These are phyloP conservation scores for Lophochroa leadbeateri DNA, from an alignment of 2,113 vertebrate genomes.

Conservation along the genomic window DNA sequence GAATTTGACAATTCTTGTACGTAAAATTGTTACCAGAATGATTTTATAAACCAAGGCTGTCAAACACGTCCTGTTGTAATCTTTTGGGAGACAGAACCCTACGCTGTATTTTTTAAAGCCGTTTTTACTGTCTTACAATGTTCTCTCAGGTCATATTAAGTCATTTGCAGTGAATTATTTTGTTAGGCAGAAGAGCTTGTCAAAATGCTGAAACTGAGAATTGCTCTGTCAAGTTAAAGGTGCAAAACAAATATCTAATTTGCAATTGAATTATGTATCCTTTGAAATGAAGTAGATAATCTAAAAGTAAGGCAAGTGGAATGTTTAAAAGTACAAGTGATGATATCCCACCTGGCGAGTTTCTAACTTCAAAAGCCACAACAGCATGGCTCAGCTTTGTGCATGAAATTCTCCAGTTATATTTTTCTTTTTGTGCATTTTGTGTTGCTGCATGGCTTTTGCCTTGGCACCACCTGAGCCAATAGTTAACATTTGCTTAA, in stretches of 20 bases:
- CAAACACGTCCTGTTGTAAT: constrained; percentile 18
- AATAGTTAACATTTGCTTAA: not conserved
- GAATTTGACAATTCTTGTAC: constrained; percentile 30
- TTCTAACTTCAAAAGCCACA: not conserved
- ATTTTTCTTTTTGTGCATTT: not conserved
- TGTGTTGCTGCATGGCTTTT: rapidly evolving
- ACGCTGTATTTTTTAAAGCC: constrained; percentile 9
- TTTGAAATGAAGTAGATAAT: not conserved
- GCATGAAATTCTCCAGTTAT: not conserved
- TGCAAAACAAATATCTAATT: not conserved
- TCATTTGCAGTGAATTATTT: not conserved
- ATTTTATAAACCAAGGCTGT: constrained; percentile 33
- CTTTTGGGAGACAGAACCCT: constrained; percentile 27
- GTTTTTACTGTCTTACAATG: constrained; percentile 16
- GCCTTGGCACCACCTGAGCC: not conserved
- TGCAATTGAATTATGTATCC: not conserved
- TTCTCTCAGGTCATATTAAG: not conserved
- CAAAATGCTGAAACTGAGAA: not conserved
- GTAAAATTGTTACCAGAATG: constrained; percentile 10
- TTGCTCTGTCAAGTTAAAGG: not conserved
- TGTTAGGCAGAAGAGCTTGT: not conserved
- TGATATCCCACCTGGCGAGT: not conserved
- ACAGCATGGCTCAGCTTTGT: not conserved
- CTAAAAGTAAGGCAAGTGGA: not conserved
- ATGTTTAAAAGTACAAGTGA: not conserved